Percentiles rank a stretch among this genome's conserved stretches.
Conservation (phyloP, 2,888 invertebrate species). For the Melipona beecheii region DNA sequence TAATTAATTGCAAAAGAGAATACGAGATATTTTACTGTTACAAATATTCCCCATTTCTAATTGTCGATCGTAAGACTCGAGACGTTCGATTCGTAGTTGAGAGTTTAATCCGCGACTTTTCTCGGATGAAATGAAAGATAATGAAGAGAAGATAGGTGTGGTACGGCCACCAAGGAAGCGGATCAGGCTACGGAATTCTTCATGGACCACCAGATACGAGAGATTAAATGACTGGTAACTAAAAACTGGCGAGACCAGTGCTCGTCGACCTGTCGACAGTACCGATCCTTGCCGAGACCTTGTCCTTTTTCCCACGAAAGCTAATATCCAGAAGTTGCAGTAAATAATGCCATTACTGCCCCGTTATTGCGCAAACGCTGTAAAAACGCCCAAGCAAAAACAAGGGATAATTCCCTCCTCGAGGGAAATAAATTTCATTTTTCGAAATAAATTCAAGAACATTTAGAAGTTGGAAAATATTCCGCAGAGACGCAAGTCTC, state of each 20-base stretch:
- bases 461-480: no score
- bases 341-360: not conserved
- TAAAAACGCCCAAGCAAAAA: not conserved
- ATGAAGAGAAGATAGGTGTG: slow-evolving; percentile 20
- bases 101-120: not conserved
- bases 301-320: slow-evolving; percentile 35
- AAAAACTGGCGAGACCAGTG: slow-evolving; percentile 78
- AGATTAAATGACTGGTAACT: slow-evolving; percentile 77
- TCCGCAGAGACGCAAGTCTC: no score
- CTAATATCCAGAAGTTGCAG: not conserved
- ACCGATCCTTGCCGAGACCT: slow-evolving; percentile 7
- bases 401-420: no score
- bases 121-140: not conserved
- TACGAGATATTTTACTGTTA: no score
- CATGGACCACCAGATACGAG: slow-evolving; percentile 75
- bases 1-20: no score
- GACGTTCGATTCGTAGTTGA: not conserved
- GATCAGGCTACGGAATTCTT: slow-evolving; percentile 51
- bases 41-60: no score
- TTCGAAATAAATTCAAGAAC: no score
- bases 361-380: not conserved
- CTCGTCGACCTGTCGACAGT: slow-evolving; percentile 56
- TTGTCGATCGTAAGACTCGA: no score
- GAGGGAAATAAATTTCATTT: no score
- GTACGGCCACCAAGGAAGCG: slow-evolving; percentile 71